Conservation (phyloP, 1,140 invertebrate genomes). For the Pararge aegeria region DNA sequence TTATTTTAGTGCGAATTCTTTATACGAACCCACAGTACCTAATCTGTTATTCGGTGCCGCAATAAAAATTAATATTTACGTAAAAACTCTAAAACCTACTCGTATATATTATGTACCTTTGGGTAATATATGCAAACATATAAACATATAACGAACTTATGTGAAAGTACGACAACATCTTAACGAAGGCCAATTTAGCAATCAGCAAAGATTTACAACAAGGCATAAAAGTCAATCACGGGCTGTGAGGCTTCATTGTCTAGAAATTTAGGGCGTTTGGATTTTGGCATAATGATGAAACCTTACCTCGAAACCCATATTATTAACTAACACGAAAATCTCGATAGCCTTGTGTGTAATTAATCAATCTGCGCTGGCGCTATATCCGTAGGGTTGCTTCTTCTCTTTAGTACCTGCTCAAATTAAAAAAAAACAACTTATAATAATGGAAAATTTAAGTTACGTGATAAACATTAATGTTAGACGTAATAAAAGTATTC, state of each 20-base stretch:
- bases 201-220: constrained; percentile 7
- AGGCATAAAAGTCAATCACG: constrained; percentile 7
- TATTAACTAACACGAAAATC: constrained; percentile 29
- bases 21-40: too few species aligned
- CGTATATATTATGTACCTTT: too few species aligned
- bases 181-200: constrained; percentile 7
- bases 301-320: constrained; percentile 23
- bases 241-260: constrained; percentile 2
- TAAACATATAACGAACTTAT: not conserved
- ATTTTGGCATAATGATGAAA: constrained; percentile 17
- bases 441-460: too few species aligned
- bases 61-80: too few species aligned
- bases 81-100: too few species aligned
- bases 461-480: too few species aligned
- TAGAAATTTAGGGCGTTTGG: constrained; percentile 9
- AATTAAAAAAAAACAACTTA: too few species aligned
- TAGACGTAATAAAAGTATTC: too few species aligned
- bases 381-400: constrained; percentile 1
- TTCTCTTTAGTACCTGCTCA: not conserved
- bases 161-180: not conserved
- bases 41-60: too few species aligned
- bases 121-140: not conserved
- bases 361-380: constrained; percentile 33
- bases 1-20: too few species aligned
- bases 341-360: constrained; percentile 26